Conservation (phyloP, 1,140 invertebrate genomes). For the Paralvinella palmiformis region DNA sequence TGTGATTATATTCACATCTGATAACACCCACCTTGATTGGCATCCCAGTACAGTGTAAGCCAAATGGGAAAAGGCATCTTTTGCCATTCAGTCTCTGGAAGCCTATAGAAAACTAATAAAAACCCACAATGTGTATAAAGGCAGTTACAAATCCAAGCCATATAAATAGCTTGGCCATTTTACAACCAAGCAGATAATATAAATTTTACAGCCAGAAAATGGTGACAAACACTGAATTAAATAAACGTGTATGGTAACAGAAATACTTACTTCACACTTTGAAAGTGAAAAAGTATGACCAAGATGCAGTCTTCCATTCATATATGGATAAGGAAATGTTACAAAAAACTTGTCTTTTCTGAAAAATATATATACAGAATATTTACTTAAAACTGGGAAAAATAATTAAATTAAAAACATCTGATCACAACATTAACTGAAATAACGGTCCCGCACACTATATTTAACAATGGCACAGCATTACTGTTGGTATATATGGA, state of each 20-base stretch:
- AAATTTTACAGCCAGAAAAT: too few relatives aligned
- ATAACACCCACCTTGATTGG: slow-evolving; percentile 51
- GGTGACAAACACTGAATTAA: not conserved
- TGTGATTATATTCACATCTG: slow-evolving; percentile 7
- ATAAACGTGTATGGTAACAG: slow-evolving; percentile 11
- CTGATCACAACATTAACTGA: too few relatives aligned
- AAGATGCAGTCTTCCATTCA: slow-evolving; percentile 97
- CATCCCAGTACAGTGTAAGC: slow-evolving; percentile 94
- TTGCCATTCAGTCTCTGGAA: slow-evolving; percentile 88
- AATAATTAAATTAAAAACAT: too few relatives aligned
- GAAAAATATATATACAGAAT: too few relatives aligned
- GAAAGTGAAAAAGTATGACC: slow-evolving; percentile 96
- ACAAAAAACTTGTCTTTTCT: slow-evolving; percentile 80
- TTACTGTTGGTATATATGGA: too few relatives aligned
- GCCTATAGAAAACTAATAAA: slow-evolving; percentile 76
- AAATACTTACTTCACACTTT: slow-evolving; percentile 73
- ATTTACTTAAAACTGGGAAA: too few relatives aligned
- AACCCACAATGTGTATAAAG: not conserved
- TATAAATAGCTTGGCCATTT: too few relatives aligned
- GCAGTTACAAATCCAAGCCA: not conserved
- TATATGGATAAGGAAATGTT: slow-evolving; percentile 98
- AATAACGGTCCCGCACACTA: too few relatives aligned
- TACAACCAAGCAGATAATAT: too few relatives aligned
- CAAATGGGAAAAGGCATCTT: slow-evolving; percentile 92
- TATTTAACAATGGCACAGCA: too few relatives aligned